Evolutionary conservation across 2,113 vertebrate species (phyloP).

Genomic region (Oophaga pumilio): DNA sequence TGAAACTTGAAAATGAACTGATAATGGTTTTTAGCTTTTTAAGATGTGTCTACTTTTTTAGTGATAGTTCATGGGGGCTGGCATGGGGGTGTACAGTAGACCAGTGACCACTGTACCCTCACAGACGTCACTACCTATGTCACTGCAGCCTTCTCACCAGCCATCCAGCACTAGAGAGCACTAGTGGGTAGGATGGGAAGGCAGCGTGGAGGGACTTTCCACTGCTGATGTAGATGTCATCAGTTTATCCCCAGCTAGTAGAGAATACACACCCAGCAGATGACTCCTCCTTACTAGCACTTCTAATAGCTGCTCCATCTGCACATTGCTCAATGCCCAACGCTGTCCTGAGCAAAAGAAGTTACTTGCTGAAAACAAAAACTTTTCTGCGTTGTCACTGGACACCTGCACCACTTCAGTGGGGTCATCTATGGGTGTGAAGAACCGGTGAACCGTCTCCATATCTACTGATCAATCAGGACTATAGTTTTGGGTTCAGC

Average conservation of each 20-base stretch:
- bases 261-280: background rate
- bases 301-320: background rate
- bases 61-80: background rate
- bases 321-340: background rate
- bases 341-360: slow-evolving; percentile 14
- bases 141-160: background rate
- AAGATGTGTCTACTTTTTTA: background rate
- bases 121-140: slow-evolving; percentile 15
- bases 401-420: background rate
- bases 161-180: background rate
- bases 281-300: background rate
- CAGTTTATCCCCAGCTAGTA: too few relatives aligned
- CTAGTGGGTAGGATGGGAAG: background rate
- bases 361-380: background rate
- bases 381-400: background rate
- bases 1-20: background rate
- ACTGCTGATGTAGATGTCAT: background rate
- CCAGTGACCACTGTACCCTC: slow-evolving; percentile 19
- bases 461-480: background rate
- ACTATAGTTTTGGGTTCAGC: background rate
- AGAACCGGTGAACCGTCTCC: background rate
- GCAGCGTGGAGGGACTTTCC: slow-evolving; percentile 30
- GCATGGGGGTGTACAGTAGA: slow-evolving; percentile 6
- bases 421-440: background rate
- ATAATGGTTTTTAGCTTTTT: background rate